Conservation (phyloP, 2,113 vertebrate species). For the Amphiprion percula region DNA sequence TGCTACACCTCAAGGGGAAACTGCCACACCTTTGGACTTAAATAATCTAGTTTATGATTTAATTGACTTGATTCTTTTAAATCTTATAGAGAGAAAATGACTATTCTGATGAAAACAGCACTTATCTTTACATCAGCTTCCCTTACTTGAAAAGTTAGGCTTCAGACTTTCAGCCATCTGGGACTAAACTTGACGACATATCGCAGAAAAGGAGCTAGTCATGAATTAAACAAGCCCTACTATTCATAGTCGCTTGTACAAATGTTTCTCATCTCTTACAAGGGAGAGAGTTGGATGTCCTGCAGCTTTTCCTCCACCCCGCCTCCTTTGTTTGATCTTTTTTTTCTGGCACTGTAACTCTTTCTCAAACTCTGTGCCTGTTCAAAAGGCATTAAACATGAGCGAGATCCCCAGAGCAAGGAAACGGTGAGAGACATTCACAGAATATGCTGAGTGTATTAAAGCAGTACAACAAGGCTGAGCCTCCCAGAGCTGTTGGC, state of each 20-base stretch:
- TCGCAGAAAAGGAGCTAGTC: slow-evolving; percentile 39
- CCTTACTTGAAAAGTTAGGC: slow-evolving; percentile 20
- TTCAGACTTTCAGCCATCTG: slow-evolving; percentile 14
- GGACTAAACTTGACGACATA: slow-evolving; percentile 13
- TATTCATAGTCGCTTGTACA: slow-evolving; percentile 61
- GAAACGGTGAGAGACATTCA: slow-evolving; percentile 64
- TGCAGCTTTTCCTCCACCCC: slow-evolving; percentile 68
- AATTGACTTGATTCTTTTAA: not conserved
- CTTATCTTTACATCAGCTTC: slow-evolving; percentile 34
- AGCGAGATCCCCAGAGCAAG: slow-evolving; percentile 63
- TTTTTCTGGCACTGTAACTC: slow-evolving; percentile 66
- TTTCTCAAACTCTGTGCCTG: slow-evolving; percentile 55
- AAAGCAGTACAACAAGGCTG: slow-evolving; percentile 37
- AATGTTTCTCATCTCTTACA: slow-evolving; percentile 67
- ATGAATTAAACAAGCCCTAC: slow-evolving; percentile 69
- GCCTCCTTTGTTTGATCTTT: slow-evolving; percentile 74
- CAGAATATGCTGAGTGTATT: slow-evolving; percentile 58
- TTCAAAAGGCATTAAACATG: slow-evolving; percentile 82
- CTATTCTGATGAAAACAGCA: slow-evolving; percentile 22
- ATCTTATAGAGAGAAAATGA: not conserved
- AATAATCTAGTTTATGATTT: not conserved
- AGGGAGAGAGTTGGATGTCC: slow-evolving; percentile 69
- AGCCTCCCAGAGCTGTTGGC: slow-evolving; percentile 48
- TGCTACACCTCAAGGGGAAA: not conserved
- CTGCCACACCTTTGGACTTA: not conserved